Evolutionary conservation across 2,888 invertebrate genomes (phyloP).

Genomic region (Rotaria magnacalcarata): DNA sequence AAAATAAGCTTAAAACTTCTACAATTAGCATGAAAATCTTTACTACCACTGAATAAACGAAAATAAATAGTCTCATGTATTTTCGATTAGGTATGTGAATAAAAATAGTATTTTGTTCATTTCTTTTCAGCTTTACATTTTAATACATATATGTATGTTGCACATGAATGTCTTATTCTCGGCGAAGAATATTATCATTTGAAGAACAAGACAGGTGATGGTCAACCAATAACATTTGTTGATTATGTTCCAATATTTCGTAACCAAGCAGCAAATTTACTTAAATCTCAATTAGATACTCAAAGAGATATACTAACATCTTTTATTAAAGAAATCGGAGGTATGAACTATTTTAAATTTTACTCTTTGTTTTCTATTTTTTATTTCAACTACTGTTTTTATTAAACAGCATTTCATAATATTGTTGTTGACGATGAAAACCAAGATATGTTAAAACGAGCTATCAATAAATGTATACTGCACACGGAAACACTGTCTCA

Average conservation of each 20-base stretch:
- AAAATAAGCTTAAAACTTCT: no score
- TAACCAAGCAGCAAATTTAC: conserved; percentile 29
- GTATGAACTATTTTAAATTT: neutral
- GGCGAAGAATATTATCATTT: conserved; percentile 25
- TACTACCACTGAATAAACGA: no score
- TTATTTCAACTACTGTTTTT: neutral
- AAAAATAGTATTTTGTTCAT: no score
- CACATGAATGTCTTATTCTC: neutral
- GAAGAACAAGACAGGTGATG: neutral
- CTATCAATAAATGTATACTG: conserved; percentile 73
- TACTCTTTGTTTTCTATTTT: neutral
- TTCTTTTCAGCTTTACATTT: conserved; percentile 3
- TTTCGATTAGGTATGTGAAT: no score
- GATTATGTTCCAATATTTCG: conserved; percentile 15
- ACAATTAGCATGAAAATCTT: no score
- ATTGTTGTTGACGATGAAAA: conserved; percentile 50
- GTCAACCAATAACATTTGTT: conserved; percentile 33
- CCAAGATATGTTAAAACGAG: conserved; percentile 52
- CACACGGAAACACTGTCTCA: conserved; percentile 77
- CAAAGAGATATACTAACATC: conserved; percentile 11
- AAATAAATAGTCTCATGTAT: no score
- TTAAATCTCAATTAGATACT: neutral
- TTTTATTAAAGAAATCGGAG: conserved; percentile 14
- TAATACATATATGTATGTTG: conserved; percentile 32
- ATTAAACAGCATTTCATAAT: neutral